phyloP scores from a whole-genome alignment of 1,140 invertebrate species.

The Bathynomus jamesi region DNA sequence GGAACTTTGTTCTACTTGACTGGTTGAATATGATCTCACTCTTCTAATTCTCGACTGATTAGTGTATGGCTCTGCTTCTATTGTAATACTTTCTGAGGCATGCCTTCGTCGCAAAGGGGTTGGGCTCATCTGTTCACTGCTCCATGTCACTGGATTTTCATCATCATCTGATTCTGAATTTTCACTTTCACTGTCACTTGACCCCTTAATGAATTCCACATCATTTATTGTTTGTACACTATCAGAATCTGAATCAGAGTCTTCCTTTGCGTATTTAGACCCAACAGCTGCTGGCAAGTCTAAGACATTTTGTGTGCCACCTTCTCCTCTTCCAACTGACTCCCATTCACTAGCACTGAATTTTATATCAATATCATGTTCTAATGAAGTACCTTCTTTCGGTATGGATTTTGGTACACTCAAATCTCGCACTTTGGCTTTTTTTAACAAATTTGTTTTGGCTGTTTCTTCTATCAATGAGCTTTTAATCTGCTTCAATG shows the following conservation, averaged over 20 bases:
- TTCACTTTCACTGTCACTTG: not conserved
- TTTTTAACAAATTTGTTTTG: not conserved
- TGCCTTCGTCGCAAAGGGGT: conserved; percentile 4
- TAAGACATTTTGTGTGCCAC: conserved; percentile 13
- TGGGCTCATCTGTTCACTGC: not conserved
- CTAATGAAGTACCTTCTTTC: not conserved
- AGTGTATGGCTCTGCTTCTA: conserved; percentile 1
- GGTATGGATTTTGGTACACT: conserved; percentile 14
- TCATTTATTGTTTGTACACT: not conserved
- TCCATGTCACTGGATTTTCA: not conserved
- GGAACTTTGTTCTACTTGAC: conserved; percentile 17
- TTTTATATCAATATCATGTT: conserved; percentile 28
- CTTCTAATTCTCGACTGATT: not conserved
- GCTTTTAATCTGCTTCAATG: conserved; percentile 1
- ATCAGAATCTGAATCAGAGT: not conserved
- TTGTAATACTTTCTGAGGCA: conserved; percentile 2
- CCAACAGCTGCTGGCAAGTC: conserved; percentile 1
- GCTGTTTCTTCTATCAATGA: conserved; percentile 1
- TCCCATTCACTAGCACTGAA: conserved; percentile 33
- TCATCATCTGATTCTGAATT: not conserved
- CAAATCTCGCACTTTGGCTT: conserved; percentile 22
- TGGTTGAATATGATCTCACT: conserved; percentile 27
- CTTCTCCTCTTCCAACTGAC: conserved; percentile 23
- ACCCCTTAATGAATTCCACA: not conserved
- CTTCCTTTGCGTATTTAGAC: not conserved